Evolutionary conservation across 2,888 invertebrate genomes (phyloP).

Genomic region (Trachelus iudaicus): DNA sequence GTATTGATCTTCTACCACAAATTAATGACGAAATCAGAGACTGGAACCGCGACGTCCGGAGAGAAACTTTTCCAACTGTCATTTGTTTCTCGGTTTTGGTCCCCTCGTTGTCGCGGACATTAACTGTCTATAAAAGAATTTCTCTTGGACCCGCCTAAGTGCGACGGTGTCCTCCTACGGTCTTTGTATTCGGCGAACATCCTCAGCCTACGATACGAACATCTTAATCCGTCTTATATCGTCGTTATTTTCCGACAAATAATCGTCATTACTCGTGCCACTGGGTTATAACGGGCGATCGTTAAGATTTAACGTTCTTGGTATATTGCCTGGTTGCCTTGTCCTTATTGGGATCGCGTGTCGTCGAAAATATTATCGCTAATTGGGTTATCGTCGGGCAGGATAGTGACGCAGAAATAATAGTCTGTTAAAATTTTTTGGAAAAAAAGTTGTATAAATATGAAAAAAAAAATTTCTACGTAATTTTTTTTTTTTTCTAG

Average conservation of each 20-base stretch:
- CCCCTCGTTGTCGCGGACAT: background rate
- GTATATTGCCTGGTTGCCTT: background rate
- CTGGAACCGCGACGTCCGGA: slow-evolving; percentile 39
- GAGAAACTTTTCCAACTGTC: slow-evolving; percentile 49
- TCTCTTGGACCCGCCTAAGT: background rate
- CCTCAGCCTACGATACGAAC: slow-evolving; percentile 8
- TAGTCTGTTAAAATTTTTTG: too few relatives aligned
- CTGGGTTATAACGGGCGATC: slow-evolving; percentile 8
- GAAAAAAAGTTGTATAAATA: too few relatives aligned
- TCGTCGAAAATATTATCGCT: background rate
- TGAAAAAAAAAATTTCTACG: too few relatives aligned
- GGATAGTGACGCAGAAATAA: too few relatives aligned
- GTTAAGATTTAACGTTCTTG: slow-evolving; percentile 3
- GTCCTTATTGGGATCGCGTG: background rate
- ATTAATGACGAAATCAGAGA: slow-evolving; percentile 60
- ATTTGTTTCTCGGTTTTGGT: slow-evolving; percentile 39
- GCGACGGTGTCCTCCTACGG: background rate
- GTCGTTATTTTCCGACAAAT: slow-evolving; percentile 34
- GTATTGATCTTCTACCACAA: slow-evolving; percentile 40
- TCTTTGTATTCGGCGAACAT: background rate
- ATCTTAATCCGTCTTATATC: slow-evolving; percentile 34
- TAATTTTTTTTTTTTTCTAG: background rate
- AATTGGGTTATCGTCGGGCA: background rate
- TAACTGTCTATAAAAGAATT: background rate
- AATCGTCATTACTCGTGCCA: slow-evolving; percentile 27